Conservation (phyloP, 2,113 vertebrate genomes). For the Siniperca chuatsi region DNA sequence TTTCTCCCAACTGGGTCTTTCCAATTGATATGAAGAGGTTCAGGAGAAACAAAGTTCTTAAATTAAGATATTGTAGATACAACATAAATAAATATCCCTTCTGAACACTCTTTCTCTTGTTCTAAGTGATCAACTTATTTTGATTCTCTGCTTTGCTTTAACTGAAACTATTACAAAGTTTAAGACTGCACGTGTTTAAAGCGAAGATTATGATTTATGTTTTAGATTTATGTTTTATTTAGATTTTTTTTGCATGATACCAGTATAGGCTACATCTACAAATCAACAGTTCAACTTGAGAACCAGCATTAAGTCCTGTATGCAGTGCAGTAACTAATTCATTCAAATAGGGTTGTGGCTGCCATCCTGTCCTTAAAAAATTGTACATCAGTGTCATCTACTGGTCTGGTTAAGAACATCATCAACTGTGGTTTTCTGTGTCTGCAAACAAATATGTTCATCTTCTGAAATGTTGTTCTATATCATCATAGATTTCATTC, state of each 20-base stretch:
- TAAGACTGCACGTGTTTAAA: background rate
- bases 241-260: background rate
- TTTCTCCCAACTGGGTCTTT: background rate
- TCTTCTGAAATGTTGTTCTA: background rate
- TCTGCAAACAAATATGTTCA: background rate
- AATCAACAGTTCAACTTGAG: background rate
- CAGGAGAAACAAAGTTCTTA: background rate
- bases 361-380: background rate
- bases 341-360: background rate
- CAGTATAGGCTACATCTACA: background rate
- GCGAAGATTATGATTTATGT: background rate
- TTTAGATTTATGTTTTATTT: background rate
- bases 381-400: conserved; percentile 57
- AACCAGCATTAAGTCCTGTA: background rate
- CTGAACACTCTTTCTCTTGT: background rate
- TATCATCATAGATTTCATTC: background rate
- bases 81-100: background rate
- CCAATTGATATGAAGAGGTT: background rate
- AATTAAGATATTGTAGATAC: background rate
- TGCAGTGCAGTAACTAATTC: background rate
- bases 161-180: background rate
- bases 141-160: background rate
- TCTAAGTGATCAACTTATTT: background rate
- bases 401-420: conserved; percentile 31
- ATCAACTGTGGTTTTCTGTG: background rate